Conservation (phyloP, 2,888 invertebrate species). For the Lithophane semibrunnea region DNA sequence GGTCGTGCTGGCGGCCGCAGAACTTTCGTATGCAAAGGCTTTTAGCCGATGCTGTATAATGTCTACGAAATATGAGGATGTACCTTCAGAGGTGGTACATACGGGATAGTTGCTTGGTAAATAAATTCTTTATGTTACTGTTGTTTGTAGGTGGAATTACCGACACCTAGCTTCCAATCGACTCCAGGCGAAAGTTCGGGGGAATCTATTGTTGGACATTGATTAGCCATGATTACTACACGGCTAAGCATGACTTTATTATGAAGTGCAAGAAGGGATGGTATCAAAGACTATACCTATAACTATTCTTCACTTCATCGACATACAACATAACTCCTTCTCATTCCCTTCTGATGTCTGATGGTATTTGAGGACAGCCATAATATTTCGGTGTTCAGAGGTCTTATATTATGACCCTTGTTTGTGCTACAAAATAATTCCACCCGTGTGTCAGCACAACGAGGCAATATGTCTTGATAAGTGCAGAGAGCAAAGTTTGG, state of each 20-base stretch:
- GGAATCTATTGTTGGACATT: not conserved
- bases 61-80: constrained; percentile 72
- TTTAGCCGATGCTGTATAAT: constrained; percentile 77
- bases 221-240: not conserved
- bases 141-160: not conserved
- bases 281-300: not conserved
- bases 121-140: constrained; percentile 2
- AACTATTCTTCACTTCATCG: not conserved
- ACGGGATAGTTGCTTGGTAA: constrained; percentile 51
- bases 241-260: not conserved
- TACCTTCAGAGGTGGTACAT: constrained; percentile 60
- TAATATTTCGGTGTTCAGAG: constrained; percentile 7
- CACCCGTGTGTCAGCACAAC: constrained; percentile 65
- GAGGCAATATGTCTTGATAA: constrained; percentile 78
- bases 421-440: constrained; percentile 41
- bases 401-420: constrained; percentile 16
- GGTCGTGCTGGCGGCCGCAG: constrained; percentile 59
- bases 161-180: not conserved
- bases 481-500: constrained; percentile 78
- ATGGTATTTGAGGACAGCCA: not conserved
- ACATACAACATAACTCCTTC: not conserved
- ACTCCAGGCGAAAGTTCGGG: not conserved
- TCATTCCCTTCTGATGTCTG: not conserved
- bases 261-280: not conserved
- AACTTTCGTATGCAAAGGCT: constrained; percentile 78